Percentiles rank a stretch among this genome's conserved stretches.
Evolutionary conservation across 2,888 invertebrate species (phyloP).

Genomic region (Hecatera dysodea): DNA sequence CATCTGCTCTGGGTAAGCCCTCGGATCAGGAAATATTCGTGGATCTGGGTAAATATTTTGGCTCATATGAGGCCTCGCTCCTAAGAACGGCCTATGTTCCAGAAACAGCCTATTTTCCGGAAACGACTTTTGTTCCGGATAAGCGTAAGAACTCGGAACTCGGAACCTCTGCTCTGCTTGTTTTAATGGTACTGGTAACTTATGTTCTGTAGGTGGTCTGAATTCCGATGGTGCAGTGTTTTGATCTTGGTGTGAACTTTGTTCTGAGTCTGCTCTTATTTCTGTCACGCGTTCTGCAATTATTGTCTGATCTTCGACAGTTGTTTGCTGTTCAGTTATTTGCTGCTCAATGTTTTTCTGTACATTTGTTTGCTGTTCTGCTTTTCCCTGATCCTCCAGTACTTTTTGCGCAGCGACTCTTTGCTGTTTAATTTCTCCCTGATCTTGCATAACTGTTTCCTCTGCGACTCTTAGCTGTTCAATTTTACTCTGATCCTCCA

Average conservation of each 20-base stretch:
- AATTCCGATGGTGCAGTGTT: conserved; percentile 33
- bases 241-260: conserved; percentile 23
- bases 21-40: conserved; percentile 24
- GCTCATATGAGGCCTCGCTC: conserved; percentile 25
- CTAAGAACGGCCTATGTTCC: conserved; percentile 30
- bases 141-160: conserved; percentile 35
- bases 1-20: conserved; percentile 28
- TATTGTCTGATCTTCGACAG: conserved; percentile 19
- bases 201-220: conserved; percentile 30
- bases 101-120: conserved; percentile 16
- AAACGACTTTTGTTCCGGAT: conserved; percentile 28
- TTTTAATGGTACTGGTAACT: conserved; percentile 30
- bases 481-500: not conserved
- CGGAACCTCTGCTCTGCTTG: conserved; percentile 36
- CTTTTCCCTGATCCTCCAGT: not conserved
- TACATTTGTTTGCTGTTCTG: not conserved
- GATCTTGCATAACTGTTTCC: not conserved
- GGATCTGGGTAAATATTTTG: conserved; percentile 34
- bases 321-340: not conserved
- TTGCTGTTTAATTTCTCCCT: too few relatives aligned
- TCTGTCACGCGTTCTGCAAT: conserved; percentile 27
- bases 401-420: not conserved
- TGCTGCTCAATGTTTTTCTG: not conserved
- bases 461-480: not conserved
- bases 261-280: conserved; percentile 34